Evolutionary conservation across 2,888 invertebrate species (phyloP).

Genomic region (Anodontia alba): DNA sequence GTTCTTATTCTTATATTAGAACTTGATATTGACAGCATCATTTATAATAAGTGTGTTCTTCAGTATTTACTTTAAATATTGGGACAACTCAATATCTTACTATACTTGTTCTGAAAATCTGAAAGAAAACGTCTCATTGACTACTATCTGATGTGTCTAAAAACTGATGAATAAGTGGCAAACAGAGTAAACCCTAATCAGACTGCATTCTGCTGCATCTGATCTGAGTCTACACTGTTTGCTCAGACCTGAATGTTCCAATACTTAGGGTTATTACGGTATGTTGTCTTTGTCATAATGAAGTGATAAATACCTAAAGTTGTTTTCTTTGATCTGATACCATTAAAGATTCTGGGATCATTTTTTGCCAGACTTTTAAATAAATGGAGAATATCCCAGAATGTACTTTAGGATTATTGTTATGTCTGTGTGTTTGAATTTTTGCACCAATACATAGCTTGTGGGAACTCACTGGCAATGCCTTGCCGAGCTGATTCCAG

Average conservation of each 20-base stretch:
- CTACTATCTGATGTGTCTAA: neutral
- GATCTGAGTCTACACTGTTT: neutral
- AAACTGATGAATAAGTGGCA: neutral
- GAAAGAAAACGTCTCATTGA: neutral
- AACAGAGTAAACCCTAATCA: neutral
- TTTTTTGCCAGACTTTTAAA: too few relatives aligned
- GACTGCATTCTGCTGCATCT: neutral
- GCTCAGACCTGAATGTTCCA: too few relatives aligned
- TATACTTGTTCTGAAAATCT: too few relatives aligned
- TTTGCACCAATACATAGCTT: neutral
- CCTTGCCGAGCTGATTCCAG: too few relatives aligned
- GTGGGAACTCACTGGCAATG: too few relatives aligned
- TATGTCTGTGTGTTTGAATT: neutral
- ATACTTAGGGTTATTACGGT: neutral
- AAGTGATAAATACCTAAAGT: neutral
- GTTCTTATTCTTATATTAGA: too few relatives aligned
- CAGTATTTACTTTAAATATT: too few relatives aligned
- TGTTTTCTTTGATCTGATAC: neutral
- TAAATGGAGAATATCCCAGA: too few relatives aligned
- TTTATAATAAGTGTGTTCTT: too few relatives aligned
- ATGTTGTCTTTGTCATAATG: neutral
- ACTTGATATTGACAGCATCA: too few relatives aligned
- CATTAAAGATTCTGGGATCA: neutral
- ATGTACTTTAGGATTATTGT: too few relatives aligned
- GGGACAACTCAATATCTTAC: too few relatives aligned